Percentiles rank a stretch among this genome's conserved stretches.
Conservation (phyloP, 1,140 invertebrate genomes). For the Pemphigus obesinymphae region DNA sequence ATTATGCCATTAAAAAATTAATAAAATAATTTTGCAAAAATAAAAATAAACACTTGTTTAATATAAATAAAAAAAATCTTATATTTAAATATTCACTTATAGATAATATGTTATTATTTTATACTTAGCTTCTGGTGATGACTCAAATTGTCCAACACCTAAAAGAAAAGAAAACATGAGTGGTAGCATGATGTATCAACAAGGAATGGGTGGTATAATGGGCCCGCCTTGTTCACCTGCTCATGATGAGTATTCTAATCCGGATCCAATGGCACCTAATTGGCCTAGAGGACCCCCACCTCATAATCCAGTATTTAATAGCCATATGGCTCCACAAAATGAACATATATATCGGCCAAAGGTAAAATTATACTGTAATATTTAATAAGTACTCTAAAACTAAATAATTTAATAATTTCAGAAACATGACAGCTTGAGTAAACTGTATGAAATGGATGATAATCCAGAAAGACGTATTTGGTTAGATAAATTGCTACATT, state of each 20-base stretch:
- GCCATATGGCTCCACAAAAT: slow-evolving; percentile 64
- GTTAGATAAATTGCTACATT: slow-evolving; percentile 85
- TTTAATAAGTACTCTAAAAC: neutral
- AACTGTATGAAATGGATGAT: slow-evolving; percentile 95
- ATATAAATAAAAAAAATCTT: no score
- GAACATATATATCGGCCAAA: slow-evolving; percentile 83
- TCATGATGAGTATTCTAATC: slow-evolving; percentile 76
- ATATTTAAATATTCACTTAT: no score
- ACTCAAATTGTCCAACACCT: slow-evolving; percentile 65
- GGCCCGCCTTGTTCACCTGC: slow-evolving; percentile 66
- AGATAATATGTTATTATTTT: neutral
- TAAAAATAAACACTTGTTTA: no score
- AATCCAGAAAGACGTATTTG: slow-evolving; percentile 84
- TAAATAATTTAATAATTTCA: slow-evolving; percentile 50
- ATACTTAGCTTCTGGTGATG: slow-evolving; percentile 72
- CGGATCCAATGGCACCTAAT: slow-evolving; percentile 62
- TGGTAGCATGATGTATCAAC: slow-evolving; percentile 53
- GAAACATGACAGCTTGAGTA: slow-evolving; percentile 85
- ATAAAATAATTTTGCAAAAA: no score
- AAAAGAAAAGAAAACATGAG: slow-evolving; percentile 47
- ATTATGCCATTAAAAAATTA: slow-evolving; percentile 47
- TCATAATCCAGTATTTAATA: slow-evolving; percentile 82
- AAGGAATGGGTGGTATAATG: slow-evolving; percentile 54
- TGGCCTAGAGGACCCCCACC: slow-evolving; percentile 85
- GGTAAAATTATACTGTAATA: slow-evolving; percentile 53